These are phyloP conservation scores for Phortica variegata DNA, from an alignment of 1,140 invertebrate genomes.

Conservation along the genomic window DNA sequence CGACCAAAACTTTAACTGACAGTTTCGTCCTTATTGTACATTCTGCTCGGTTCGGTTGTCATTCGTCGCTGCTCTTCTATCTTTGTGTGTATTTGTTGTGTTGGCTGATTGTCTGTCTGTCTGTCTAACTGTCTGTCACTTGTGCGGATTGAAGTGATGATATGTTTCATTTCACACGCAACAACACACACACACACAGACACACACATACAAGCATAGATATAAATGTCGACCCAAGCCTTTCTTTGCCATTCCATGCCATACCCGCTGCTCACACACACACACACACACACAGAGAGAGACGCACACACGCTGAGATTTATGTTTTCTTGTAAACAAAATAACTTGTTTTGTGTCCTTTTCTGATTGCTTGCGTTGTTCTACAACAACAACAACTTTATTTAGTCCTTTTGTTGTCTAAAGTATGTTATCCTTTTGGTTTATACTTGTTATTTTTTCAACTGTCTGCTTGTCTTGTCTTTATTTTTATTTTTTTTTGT, in stretches of 20 bases:
- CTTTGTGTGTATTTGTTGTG: not conserved
- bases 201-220: constrained; percentile 11
- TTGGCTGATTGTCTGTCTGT: not conserved
- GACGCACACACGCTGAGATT: constrained; percentile 36
- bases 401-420: no score
- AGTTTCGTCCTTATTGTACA: no score
- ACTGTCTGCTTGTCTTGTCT: no score
- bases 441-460: no score
- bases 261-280: no score
- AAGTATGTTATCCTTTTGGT: no score
- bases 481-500: no score
- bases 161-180: constrained; percentile 54
- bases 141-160: constrained; percentile 36
- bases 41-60: not conserved
- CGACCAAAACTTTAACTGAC: no score
- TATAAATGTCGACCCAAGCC: constrained; percentile 1
- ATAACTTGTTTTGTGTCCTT: no score
- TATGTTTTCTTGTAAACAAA: constrained; percentile 55
- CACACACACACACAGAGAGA: no score
- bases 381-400: no score
- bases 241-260: not conserved
- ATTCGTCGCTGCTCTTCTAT: not conserved
- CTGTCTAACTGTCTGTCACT: constrained; percentile 15
- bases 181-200: constrained; percentile 37
- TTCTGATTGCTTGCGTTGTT: no score